phyloP scores from a whole-genome alignment of 2,797 vertebrate genomes.

The Acrossocheilus fasciatus region DNA sequence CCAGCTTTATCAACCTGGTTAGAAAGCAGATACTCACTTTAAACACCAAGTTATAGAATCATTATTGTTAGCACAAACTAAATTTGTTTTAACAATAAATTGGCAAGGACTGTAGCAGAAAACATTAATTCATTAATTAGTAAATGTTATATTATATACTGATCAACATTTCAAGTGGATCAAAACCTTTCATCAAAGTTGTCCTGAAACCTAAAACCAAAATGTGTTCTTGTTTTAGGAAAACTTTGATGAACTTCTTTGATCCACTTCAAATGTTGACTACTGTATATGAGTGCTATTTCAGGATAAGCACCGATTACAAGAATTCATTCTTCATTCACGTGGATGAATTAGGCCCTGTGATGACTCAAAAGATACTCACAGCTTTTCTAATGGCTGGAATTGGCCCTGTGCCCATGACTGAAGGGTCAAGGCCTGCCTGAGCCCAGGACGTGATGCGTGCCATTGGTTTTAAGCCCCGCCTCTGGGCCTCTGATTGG shows the following conservation, averaged over 20 bases:
- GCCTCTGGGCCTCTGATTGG: constrained; percentile 84
- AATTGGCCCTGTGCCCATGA: constrained; percentile 94
- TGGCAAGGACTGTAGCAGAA: neutral
- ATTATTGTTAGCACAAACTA: neutral
- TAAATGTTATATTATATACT: neutral
- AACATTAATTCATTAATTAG: neutral
- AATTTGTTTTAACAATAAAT: neutral
- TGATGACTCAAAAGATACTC: constrained; percentile 69
- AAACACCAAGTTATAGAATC: neutral
- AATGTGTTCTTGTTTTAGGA: too few relatives aligned
- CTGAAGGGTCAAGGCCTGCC: constrained; percentile 89
- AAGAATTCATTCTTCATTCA: constrained; percentile 1
- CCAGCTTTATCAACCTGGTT: constrained; percentile 88
- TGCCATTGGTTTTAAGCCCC: constrained; percentile 87
- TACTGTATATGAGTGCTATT: neutral
- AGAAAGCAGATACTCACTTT: neutral
- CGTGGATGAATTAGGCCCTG: neutral
- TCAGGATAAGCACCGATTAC: neutral
- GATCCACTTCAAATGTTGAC: too few relatives aligned
- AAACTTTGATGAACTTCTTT: too few relatives aligned
- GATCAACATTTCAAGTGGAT: too few relatives aligned
- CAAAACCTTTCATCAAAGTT: too few relatives aligned
- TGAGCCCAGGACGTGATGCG: constrained; percentile 89
- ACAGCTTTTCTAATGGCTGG: constrained; percentile 93
- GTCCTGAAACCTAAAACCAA: too few relatives aligned